Base-by-base conservation (phyloP, 2,888 invertebrate species). In the Cryptus viduatorius region DNA sequence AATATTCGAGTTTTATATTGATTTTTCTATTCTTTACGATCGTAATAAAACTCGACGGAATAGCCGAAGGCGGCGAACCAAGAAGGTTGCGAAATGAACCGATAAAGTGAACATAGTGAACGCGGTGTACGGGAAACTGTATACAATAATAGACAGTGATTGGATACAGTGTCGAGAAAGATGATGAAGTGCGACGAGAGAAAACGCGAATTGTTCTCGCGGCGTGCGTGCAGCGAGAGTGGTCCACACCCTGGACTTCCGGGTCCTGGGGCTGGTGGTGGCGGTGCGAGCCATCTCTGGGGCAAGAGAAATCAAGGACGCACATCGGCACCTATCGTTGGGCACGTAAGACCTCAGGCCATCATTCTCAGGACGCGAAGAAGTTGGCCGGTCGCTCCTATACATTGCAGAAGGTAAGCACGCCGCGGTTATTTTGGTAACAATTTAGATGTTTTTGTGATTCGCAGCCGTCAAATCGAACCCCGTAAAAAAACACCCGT, bases 341-440 rank as follows among this genome's bases (percentile, higher is more conserved):
- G 95, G n/a, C 87, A 90, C 56, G 90, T 89, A 10, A 90, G 92
- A 77, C 95, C 95, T 50, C 91, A 92, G 84, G 96, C 95, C 42
- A 95, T 97, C 65, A 96, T 97, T 81, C 94, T 97, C 86, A 94
- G 96, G 75, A 96, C 96, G 61, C 94, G 97, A 31, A 94, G 97
- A 64, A 96, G 96, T 90, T 97, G 97, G 97, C 97, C 97, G 0
- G 97, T 96, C 46, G 97, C 97, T 4, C 97, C 97, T 24, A 95
- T 95, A 88, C 95, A 96, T 0, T 95, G 95, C 89, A 95, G 96
- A 94, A 96, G 96, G 96, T 96, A 93, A 92, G 93, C 90, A 44
- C 19, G 24, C 1, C 56, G 12, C 12, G 19, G 24, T 10, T 56
- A 3, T 5, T 37, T 2, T 56, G 1, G 19, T 53, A 8, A 3